Percentiles rank a stretch among this genome's conserved stretches.
These are phyloP conservation scores for Pharmacophagus antenor DNA, from an alignment of 2,888 invertebrate genomes.

Conservation along the genomic window DNA sequence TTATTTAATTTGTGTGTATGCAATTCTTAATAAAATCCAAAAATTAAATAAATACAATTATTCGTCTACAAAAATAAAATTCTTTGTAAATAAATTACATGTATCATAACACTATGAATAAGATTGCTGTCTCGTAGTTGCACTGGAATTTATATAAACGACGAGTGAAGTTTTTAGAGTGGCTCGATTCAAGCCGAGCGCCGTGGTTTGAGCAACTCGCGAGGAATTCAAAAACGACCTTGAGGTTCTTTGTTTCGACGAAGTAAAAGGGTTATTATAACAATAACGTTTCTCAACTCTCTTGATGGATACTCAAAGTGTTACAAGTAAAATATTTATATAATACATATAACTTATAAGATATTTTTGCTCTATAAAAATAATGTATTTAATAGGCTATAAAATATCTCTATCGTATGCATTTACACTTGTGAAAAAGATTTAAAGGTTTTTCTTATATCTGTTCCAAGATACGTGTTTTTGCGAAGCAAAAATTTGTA, in stretches of 20 bases:
- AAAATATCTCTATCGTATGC: neutral
- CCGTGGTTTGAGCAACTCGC: slow-evolving; percentile 56
- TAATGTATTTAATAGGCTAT: neutral
- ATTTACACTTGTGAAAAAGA: too few species aligned
- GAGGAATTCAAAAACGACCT: slow-evolving; percentile 58
- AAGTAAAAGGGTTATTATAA: slow-evolving; percentile 29
- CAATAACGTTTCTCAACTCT: slow-evolving; percentile 28
- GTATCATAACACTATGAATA: neutral
- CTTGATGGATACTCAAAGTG: slow-evolving; percentile 18
- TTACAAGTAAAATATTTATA: slow-evolving; percentile 1
- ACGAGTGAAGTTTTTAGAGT: slow-evolving; percentile 16
- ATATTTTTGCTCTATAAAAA: neutral
- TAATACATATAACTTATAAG: neutral
- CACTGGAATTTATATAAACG: slow-evolving; percentile 15
- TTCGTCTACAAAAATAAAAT: too few species aligned
- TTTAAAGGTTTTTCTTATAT: neutral
- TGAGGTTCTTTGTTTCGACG: slow-evolving; percentile 50
- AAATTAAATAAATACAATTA: too few species aligned
- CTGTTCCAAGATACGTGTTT: too few species aligned
- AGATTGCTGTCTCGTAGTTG: slow-evolving; percentile 11
- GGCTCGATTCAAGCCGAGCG: slow-evolving; percentile 50
- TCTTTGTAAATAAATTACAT: neutral
- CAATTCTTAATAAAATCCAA: too few species aligned
- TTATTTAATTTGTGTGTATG: too few species aligned
- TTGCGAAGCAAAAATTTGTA: too few species aligned